phyloP scores from a whole-genome alignment of 1,140 invertebrate species.

The Dendroctonus valens region DNA sequence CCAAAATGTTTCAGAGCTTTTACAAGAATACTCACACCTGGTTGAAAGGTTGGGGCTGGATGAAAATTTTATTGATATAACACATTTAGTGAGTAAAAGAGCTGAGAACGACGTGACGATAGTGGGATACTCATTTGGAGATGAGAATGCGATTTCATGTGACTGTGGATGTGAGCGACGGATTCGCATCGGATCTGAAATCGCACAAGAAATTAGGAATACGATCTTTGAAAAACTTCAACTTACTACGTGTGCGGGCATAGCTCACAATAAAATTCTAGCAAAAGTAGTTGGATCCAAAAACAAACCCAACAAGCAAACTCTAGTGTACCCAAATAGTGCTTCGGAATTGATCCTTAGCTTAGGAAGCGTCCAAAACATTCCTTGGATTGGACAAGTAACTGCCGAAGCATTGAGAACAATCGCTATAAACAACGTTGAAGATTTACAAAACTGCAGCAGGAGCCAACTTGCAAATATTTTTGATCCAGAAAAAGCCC shows the following conservation, averaged over 20 bases:
- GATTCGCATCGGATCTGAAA: conserved; percentile 63
- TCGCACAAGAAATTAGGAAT: conserved; percentile 69
- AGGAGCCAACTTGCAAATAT: conserved; percentile 58
- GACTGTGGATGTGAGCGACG: conserved; percentile 68
- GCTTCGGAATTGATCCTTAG: conserved; percentile 62
- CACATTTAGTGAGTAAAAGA: conserved; percentile 61
- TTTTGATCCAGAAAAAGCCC: conserved; percentile 66
- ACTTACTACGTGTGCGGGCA: conserved; percentile 77
- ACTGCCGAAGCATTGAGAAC: conserved; percentile 61
- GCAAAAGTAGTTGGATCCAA: conserved; percentile 72
- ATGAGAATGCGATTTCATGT: conserved; percentile 56
- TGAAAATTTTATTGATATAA: conserved; percentile 77
- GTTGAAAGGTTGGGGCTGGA: conserved; percentile 79
- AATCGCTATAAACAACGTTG: conserved; percentile 63
- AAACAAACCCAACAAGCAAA: conserved; percentile 80
- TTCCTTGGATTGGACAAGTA: conserved; percentile 73
- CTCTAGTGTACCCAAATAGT: conserved; percentile 68
- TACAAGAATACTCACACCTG: conserved; percentile 65
- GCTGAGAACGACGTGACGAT: conserved; percentile 45
- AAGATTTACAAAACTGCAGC: conserved; percentile 64
- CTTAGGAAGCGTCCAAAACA: conserved; percentile 58
- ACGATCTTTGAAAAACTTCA: conserved; percentile 64
- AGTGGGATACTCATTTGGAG: conserved; percentile 59
- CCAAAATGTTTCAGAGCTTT: conserved; percentile 63
- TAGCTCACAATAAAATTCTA: conserved; percentile 79